phyloP scores from a whole-genome alignment of 2,113 vertebrate species.

The Lanius ludovicianus region DNA sequence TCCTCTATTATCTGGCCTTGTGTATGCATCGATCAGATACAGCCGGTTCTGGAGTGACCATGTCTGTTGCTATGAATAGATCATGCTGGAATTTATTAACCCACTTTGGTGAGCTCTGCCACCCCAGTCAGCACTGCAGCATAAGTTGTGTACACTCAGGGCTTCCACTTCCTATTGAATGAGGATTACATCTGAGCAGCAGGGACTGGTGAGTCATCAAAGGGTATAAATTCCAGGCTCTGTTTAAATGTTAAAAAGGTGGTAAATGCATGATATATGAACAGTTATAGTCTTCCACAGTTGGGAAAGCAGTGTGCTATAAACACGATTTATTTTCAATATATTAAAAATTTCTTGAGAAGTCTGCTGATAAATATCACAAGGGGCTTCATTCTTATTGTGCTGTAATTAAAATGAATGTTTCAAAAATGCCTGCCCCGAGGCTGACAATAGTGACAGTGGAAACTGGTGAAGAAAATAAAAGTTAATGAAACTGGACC shows the following conservation, averaged over 20 bases:
- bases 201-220: conserved; percentile 38
- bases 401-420: conserved; percentile 39
- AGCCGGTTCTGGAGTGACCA: not conserved
- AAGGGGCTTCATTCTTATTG: not conserved
- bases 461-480: conserved; percentile 34
- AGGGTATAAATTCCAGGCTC: conserved; percentile 9
- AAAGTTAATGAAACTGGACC: conserved; percentile 47
- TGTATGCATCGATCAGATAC: not conserved
- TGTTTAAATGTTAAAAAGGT: conserved; percentile 52
- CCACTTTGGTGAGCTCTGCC: not conserved
- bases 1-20: not conserved
- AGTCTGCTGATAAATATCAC: conserved; percentile 10
- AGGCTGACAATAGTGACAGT: not conserved
- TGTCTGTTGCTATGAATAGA: not conserved
- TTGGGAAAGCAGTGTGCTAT: conserved; percentile 1
- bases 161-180: conserved; percentile 10
- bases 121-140: not conserved
- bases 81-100: conserved; percentile 8
- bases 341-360: conserved; percentile 21
- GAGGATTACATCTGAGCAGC: conserved; percentile 36
- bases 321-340: conserved; percentile 45
- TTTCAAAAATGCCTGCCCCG: not conserved
- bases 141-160: not conserved
- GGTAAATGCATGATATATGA: conserved; percentile 40
- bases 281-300: not conserved